A percentile compares a stretch with the other conserved stretches of the same genome.
phyloP scores from a whole-genome alignment of 2,888 invertebrate species.

The Meloe dianella region DNA sequence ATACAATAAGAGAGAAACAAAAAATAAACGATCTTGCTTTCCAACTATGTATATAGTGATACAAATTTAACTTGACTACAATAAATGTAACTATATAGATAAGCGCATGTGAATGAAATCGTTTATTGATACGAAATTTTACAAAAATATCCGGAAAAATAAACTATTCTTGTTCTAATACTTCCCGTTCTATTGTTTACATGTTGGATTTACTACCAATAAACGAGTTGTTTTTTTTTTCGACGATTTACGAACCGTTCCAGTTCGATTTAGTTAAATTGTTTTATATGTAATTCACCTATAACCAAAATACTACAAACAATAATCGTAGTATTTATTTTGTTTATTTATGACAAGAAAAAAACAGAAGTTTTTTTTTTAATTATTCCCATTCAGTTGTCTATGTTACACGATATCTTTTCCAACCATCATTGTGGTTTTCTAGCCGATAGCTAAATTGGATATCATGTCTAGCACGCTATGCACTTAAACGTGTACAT shows the following conservation, averaged over 20 bases:
- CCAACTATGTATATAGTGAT: background rate
- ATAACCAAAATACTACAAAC: background rate
- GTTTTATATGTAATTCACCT: too few relatives aligned
- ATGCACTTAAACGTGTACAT: background rate
- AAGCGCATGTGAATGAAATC: too few relatives aligned
- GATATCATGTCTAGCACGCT: constrained; percentile 10
- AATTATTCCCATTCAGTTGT: constrained; percentile 6
- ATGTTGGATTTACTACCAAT: too few relatives aligned
- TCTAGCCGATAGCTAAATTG: constrained; percentile 24
- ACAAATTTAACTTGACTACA: background rate
- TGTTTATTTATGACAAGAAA: background rate
- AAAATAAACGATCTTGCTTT: background rate
- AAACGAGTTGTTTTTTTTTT: too few relatives aligned
- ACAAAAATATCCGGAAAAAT: too few relatives aligned
- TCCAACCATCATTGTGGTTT: constrained; percentile 28
- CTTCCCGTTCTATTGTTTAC: too few relatives aligned
- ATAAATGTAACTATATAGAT: background rate
- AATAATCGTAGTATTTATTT: background rate
- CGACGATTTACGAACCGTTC: too few relatives aligned
- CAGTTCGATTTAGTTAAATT: too few relatives aligned
- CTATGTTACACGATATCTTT: constrained; percentile 14
- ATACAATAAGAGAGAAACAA: background rate
- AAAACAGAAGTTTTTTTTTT: background rate
- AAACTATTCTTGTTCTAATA: too few relatives aligned
- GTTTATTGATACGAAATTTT: too few relatives aligned